Base-by-base conservation (phyloP, 2,888 invertebrate species). In the Cosmorhoe ocellata region DNA sequence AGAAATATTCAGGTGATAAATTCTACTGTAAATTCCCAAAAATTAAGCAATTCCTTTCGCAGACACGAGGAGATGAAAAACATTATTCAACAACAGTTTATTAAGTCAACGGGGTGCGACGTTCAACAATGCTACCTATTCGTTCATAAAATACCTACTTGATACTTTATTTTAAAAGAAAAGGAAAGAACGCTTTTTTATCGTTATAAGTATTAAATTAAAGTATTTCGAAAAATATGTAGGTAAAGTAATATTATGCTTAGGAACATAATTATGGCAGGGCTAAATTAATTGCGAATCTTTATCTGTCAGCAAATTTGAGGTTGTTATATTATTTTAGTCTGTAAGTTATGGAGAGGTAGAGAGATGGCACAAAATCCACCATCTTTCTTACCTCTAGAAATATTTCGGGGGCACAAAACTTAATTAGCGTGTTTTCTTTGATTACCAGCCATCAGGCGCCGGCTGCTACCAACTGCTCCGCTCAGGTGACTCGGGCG, bases 361-460 rank as follows among this genome's bases (percentile, higher is more conserved):
- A 24, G 24, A 24, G 24, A 24, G 32, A 37, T 31, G 24, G 26
- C n/a, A 8, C 49, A 30, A 38, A 51, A 42, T 48, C 48, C 43
- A 12, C 34, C 37, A 46, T 46, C 52, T 56, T 56, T 46, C 52
- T 56, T 56, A 33, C 60, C 49, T 58, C 66, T 72, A 74, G 76
- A 77, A 79, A 81, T 81, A 81, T 82, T 79, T 73, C 60, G 65
- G 65, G 71, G 74, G 79, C 71, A 69, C 70, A 72, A 78, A 68
- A 85, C 78, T 86, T 88, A 89, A 89, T 89, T 87, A 88, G 85
- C 79, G 81, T 81, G 80, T 86, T 88, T 89, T 88, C 88, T 90
- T 85, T 88, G 88, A 89, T 89, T 89, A 82, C 86, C 62, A 67
- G 81, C 77, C 85, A 88, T 89, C 88, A 85, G 83, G 84, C 84